Percentiles rank a stretch among this genome's conserved stretches.
These are phyloP conservation scores for Vandiemenella viatica DNA, from an alignment of 2,888 invertebrate genomes.

Conservation along the genomic window DNA sequence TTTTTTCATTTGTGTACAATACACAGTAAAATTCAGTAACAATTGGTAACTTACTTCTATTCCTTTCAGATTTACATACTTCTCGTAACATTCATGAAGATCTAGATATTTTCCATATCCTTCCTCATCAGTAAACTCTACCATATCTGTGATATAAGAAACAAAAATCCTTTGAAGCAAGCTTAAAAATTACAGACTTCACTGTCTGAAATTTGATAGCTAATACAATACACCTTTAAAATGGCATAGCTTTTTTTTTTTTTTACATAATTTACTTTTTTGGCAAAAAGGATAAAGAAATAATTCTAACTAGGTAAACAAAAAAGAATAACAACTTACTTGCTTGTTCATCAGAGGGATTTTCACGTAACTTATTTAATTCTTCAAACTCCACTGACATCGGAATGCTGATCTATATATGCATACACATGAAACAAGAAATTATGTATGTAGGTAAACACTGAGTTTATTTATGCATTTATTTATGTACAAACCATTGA, in stretches of 20 bases:
- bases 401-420: conserved; percentile 64
- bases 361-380: conserved; percentile 73
- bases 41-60: conserved; percentile 50
- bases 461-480: too few relatives aligned
- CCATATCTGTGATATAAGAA: conserved; percentile 42
- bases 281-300: too few relatives aligned
- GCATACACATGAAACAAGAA: too few relatives aligned
- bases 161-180: conserved; percentile 2
- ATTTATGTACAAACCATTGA: too few relatives aligned
- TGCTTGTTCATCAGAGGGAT: conserved; percentile 71
- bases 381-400: conserved; percentile 98
- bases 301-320: background rate
- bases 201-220: too few relatives aligned
- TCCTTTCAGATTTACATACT: conserved; percentile 91
- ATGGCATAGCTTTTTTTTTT: too few relatives aligned
- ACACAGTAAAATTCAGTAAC: conserved; percentile 1
- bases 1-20: too few relatives aligned
- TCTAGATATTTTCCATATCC: conserved; percentile 97
- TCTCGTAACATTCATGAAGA: conserved; percentile 89
- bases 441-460: too few relatives aligned
- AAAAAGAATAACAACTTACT: conserved; percentile 34
- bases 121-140: conserved; percentile 97
- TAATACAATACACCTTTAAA: too few relatives aligned
- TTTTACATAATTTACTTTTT: background rate
- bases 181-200: conserved; percentile 1